Evolutionary conservation across 1,140 invertebrate genomes (phyloP).

Genomic region (Laodelphax striatellus): DNA sequence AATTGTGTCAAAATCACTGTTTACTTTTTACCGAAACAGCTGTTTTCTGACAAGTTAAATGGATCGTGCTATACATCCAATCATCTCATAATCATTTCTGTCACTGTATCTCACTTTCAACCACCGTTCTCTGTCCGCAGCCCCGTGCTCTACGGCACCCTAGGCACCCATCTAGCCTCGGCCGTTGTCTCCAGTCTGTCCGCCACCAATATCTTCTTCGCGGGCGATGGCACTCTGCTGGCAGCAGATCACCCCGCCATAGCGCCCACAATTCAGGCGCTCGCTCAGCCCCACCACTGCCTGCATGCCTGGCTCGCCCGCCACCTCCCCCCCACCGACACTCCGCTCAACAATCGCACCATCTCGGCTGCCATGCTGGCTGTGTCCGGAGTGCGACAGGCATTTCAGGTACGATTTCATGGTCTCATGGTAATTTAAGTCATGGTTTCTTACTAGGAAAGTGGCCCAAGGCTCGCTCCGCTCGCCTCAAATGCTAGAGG

Average conservation of each 20-base stretch:
- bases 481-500: no score
- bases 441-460: no score
- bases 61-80: no score
- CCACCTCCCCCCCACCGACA: not conserved
- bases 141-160: constrained; percentile 34
- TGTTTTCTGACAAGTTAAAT: no score
- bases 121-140: constrained; percentile 23
- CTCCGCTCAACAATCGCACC: not conserved
- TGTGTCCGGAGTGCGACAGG: no score
- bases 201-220: constrained; percentile 32
- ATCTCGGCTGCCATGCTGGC: no score
- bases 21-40: no score
- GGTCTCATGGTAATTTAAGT: no score
- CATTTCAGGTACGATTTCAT: no score
- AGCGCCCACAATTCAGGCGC: not conserved
- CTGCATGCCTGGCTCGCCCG: not conserved
- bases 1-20: no score
- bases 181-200: constrained; percentile 33
- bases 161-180: constrained; percentile 35
- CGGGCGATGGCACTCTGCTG: constrained; percentile 31
- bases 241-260: constrained; percentile 20
- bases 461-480: no score
- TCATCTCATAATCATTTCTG: no score
- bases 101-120: not conserved
- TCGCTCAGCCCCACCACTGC: constrained; percentile 6